Conservation (phyloP, 2,888 invertebrate genomes). For the Patella ulyssiponensis region DNA sequence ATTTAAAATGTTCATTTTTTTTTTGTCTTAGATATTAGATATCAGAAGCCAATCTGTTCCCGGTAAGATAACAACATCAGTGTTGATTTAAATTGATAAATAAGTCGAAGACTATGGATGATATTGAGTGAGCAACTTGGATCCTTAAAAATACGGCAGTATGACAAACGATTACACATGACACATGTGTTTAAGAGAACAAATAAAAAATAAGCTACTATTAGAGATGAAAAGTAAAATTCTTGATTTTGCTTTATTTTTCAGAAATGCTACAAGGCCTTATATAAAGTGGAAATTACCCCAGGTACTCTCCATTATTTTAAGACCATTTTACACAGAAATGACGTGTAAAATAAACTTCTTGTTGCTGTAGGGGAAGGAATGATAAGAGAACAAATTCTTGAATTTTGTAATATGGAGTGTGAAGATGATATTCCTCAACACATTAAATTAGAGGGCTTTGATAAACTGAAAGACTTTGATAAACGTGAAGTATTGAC, state of each 20-base stretch:
- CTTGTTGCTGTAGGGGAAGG: slow-evolving; percentile 25
- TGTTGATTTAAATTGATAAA: too few species aligned
- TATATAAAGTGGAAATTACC: slow-evolving; percentile 20
- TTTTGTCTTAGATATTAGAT: too few species aligned
- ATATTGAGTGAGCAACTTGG: too few species aligned
- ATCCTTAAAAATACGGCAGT: too few species aligned
- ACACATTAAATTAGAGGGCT: slow-evolving; percentile 13
- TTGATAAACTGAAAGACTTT: background rate
- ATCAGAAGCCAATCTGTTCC: too few species aligned
- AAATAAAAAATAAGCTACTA: too few species aligned
- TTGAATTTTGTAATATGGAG: slow-evolving; percentile 27
- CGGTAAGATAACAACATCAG: too few species aligned
- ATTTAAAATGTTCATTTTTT: too few species aligned
- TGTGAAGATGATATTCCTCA: slow-evolving; percentile 21
- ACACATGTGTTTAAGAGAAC: too few species aligned
- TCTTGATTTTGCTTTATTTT: background rate
- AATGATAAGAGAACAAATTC: slow-evolving; percentile 25
- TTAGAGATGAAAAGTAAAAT: background rate
- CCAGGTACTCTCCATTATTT: slow-evolving; percentile 30
- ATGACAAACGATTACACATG: too few species aligned
- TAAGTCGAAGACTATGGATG: too few species aligned
- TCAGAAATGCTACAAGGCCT: slow-evolving; percentile 28
- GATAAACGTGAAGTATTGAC: slow-evolving; percentile 1
- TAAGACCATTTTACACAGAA: slow-evolving; percentile 31
- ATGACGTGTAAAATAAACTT: too few species aligned